These are phyloP conservation scores for Elephantulus edwardii DNA, from an alignment of 2,113 vertebrate genomes.

Conservation along the genomic window DNA sequence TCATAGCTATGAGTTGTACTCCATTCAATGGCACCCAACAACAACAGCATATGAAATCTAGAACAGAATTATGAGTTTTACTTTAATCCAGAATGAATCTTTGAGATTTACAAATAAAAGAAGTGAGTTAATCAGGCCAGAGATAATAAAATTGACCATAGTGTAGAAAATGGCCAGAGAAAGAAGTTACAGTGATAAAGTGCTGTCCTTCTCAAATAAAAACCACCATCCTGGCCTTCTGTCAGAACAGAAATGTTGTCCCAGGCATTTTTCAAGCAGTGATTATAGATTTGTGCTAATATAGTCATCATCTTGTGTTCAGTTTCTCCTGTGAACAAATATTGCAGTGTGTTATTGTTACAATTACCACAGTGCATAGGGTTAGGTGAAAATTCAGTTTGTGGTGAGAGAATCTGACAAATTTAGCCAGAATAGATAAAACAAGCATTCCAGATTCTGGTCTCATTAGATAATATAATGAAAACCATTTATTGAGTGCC, in stretches of 20 bases:
- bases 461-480: neutral
- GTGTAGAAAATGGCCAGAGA: neutral
- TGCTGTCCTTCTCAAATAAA: neutral
- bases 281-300: neutral
- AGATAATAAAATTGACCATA: neutral
- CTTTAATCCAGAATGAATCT: neutral
- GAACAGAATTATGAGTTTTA: neutral
- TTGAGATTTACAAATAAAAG: neutral
- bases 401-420: neutral
- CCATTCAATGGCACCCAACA: too few relatives aligned
- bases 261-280: neutral
- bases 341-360: neutral
- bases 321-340: neutral
- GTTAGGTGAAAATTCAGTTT: neutral
- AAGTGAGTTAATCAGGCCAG: neutral
- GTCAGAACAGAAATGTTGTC: conserved; percentile 38
- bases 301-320: neutral
- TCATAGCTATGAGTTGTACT: too few relatives aligned
- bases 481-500: neutral
- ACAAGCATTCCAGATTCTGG: neutral
- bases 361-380: neutral
- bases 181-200: neutral
- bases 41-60: too few relatives aligned
- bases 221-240: neutral
- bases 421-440: neutral